These are phyloP conservation scores for Cranoglanis bouderius DNA, from an alignment of 2,113 vertebrate genomes.

Conservation along the genomic window DNA sequence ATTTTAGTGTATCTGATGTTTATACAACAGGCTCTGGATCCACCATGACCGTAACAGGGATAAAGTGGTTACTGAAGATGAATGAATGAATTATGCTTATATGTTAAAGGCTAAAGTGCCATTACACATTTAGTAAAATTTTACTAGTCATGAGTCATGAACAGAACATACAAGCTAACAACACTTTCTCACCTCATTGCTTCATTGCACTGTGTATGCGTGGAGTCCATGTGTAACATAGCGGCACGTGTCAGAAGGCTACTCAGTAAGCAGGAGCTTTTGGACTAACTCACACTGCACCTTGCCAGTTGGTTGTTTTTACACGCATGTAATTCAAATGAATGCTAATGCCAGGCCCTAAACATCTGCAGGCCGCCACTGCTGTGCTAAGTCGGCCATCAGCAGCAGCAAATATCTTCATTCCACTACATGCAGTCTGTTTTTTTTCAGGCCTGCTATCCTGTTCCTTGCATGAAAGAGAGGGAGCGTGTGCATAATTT, in stretches of 20 bases:
- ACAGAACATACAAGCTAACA: not conserved
- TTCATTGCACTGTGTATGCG: not conserved
- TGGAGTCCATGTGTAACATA: not conserved
- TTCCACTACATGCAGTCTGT: not conserved
- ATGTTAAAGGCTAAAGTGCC: not conserved
- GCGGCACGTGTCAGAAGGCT: not conserved
- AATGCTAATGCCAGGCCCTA: conserved; percentile 49
- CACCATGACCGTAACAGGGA: not conserved
- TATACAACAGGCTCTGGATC: not conserved
- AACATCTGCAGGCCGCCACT: conserved; percentile 30
- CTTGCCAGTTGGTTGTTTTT: conserved; percentile 37
- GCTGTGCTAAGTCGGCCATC: conserved; percentile 28
- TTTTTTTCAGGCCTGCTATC: not conserved
- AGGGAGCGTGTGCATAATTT: conserved; percentile 25
- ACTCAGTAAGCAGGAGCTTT: not conserved
- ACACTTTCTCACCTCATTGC: not conserved
- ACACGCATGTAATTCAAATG: conserved; percentile 54
- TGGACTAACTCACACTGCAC: conserved; percentile 23
- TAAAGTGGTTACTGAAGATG: not conserved
- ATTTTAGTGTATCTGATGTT: not conserved
- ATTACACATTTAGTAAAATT: not conserved
- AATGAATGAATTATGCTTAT: not conserved
- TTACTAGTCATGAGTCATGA: not conserved
- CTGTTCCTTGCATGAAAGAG: conserved; percentile 1
- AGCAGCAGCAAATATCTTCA: conserved; percentile 32